Percentiles rank a stretch among this genome's conserved stretches.
phyloP scores from a whole-genome alignment of 2,797 vertebrate genomes.

The Microhierax caerulescens region DNA sequence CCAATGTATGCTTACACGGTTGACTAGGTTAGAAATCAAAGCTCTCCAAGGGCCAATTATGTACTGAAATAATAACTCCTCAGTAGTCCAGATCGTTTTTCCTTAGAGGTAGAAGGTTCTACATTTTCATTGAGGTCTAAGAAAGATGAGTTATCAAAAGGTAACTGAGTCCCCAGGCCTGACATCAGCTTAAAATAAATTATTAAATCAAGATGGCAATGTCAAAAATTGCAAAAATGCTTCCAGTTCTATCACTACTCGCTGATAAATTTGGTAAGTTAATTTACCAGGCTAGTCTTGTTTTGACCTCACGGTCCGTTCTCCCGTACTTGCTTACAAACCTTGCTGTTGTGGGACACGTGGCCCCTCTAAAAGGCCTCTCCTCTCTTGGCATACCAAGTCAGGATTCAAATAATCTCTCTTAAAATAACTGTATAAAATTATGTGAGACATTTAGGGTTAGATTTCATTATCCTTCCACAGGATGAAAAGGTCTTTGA shows the following conservation, averaged over 20 bases:
- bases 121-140: background rate
- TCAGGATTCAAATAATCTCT: conserved; percentile 22
- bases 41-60: background rate
- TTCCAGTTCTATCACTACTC: background rate
- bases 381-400: background rate
- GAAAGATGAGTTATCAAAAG: background rate
- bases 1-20: rapidly evolving
- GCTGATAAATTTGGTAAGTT: background rate
- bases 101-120: background rate
- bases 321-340: background rate
- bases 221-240: background rate
- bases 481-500: conserved; percentile 11
- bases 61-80: background rate
- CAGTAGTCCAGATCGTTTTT: background rate
- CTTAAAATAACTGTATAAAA: conserved; percentile 43
- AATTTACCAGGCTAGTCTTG: background rate
- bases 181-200: background rate
- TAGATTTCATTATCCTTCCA: conserved; percentile 28
- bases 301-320: background rate
- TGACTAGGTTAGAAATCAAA: background rate
- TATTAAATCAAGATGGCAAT: background rate
- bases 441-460: background rate
- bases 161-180: background rate
- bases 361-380: background rate
- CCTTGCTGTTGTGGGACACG: background rate